These are phyloP conservation scores for Pituophis catenifer DNA, from an alignment of 2,113 vertebrate genomes.

Conservation along the genomic window DNA sequence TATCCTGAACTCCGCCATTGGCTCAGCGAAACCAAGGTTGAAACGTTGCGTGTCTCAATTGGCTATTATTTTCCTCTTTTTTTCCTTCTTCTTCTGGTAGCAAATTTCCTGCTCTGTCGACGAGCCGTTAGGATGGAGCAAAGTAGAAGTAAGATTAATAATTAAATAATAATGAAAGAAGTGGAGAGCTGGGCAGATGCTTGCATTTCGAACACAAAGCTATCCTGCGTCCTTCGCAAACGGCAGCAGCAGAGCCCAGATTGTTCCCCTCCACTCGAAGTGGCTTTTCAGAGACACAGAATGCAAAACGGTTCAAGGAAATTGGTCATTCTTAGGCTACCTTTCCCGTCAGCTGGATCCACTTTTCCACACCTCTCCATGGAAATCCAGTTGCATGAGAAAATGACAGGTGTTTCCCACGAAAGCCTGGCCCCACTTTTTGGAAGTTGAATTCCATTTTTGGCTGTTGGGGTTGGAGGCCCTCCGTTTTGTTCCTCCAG, in stretches of 20 bases:
- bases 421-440: neutral
- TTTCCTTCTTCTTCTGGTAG: neutral
- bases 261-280: neutral
- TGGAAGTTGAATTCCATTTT: neutral
- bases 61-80: neutral
- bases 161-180: neutral
- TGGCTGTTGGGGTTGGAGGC: neutral
- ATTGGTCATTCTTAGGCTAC: constrained; percentile 23
- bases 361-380: neutral
- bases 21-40: neutral
- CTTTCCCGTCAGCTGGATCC: neutral
- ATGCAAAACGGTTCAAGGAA: constrained; percentile 5
- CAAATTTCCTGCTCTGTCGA: neutral
- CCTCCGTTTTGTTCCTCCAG: neutral
- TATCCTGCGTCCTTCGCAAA: neutral
- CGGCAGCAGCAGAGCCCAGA: neutral
- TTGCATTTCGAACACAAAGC: neutral
- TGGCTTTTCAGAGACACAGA: neutral
- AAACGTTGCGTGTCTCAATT: neutral
- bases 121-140: neutral
- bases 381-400: neutral
- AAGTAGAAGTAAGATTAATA: neutral
- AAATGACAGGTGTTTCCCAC: neutral
- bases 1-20: neutral
- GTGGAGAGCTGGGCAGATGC: neutral